Percentiles rank a stretch among this genome's conserved stretches.
Evolutionary conservation across 2,888 invertebrate genomes (phyloP).

Genomic region (Ctenicera cuprea): DNA sequence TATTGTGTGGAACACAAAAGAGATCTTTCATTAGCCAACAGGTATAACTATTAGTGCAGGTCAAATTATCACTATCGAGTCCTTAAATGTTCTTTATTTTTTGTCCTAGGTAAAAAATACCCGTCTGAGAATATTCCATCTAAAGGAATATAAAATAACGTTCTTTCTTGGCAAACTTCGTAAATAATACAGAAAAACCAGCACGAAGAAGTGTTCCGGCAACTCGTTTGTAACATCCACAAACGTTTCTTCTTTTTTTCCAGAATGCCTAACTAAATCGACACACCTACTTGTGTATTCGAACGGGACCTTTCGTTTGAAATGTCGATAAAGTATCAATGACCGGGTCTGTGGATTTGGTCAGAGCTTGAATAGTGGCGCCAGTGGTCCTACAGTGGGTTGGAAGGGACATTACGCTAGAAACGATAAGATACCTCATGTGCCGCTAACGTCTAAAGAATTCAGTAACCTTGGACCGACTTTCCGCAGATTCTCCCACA

Average conservation of each 20-base stretch:
- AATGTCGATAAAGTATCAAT: constrained; percentile 53
- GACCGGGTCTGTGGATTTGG: constrained; percentile 48
- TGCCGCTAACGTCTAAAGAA: constrained; percentile 43
- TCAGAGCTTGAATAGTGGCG: constrained; percentile 51
- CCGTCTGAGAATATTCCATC: not conserved
- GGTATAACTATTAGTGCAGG: constrained; percentile 29
- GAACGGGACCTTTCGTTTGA: constrained; percentile 33
- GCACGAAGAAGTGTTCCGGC: constrained; percentile 20
- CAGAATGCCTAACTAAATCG: constrained; percentile 44
- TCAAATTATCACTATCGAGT: constrained; percentile 2
- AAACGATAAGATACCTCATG: constrained; percentile 42
- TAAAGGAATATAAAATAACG: not conserved
- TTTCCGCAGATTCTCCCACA: constrained; percentile 39
- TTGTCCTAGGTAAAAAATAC: not conserved
- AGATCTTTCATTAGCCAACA: constrained; percentile 23
- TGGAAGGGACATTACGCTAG: constrained; percentile 37
- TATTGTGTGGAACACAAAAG: constrained; percentile 21
- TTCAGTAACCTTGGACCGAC: constrained; percentile 39
- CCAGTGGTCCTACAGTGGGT: constrained; percentile 42
- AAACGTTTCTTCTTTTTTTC: constrained; percentile 19
- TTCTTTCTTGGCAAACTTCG: constrained; percentile 5
- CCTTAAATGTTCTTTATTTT: not conserved
- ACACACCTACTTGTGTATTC: constrained; percentile 51
- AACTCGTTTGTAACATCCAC: constrained; percentile 37
- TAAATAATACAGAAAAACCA: constrained; percentile 39